Evolutionary conservation across 2,888 invertebrate genomes (phyloP), one percentile per base, ranked within the genome.

Genomic region (Noctuana brunneofusca): DNA sequence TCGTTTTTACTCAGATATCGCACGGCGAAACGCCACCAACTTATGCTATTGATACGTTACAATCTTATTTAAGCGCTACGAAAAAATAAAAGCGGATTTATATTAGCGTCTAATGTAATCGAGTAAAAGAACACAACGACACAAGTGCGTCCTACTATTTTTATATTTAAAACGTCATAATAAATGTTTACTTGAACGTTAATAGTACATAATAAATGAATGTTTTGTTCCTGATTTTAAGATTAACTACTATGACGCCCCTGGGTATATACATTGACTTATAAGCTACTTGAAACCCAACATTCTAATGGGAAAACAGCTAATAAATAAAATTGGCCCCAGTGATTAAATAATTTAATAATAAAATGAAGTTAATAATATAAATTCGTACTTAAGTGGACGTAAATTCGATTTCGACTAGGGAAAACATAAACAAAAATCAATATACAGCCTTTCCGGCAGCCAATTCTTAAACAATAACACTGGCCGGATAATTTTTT

Each of bases 291-390:
- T 18, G 48, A 55, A 62, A 55, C 49, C 4, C 54, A 60, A 53
- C 58, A 49, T 38, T 46, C 20, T 62, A 27, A 38, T 38, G 27
- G 38, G 56, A 60, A 62, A 48, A 59, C 52, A 48, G 54, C 53
- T 46, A 63, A 54, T 62, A 67, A 70, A 68, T 64, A 32, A 69
- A 68, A 58, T 70, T 70, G 70, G 70, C 69, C 70, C 69, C 68
- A 66, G 65, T 67, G 64, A 46, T 65, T 66, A 59, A 66, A 69
- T 67, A 58, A 35, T n/a, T 35, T 6, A 35, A 55, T 24, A 66
- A 68, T 41, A 56, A 53, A 55, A 49, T 52, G 66, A 65, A 53
- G 35, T 59, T 59, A 49, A 65, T 43, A 52, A 46, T 49, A 49
- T 64, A 53, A 64, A 67, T 63, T 57, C 66, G 52, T 64, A 58